These are phyloP conservation scores for Rallus limicola DNA, from an alignment of 2,113 vertebrate genomes.

Conservation along the genomic window DNA sequence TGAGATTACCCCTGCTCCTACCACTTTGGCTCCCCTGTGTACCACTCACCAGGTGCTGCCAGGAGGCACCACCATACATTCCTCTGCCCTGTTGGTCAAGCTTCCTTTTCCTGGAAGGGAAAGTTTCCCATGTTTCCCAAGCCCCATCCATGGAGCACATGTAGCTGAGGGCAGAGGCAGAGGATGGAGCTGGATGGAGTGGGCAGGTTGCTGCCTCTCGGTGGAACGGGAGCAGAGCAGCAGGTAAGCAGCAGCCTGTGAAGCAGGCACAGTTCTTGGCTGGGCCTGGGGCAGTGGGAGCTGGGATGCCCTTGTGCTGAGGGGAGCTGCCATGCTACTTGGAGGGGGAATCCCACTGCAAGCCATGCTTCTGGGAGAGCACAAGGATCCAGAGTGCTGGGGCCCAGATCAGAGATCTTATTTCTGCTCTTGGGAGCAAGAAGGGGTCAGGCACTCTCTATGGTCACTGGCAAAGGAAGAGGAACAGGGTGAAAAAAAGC, in stretches of 20 bases:
- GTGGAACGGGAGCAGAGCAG: not conserved
- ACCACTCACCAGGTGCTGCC: not conserved
- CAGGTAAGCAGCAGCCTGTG: not conserved
- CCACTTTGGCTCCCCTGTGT: no score
- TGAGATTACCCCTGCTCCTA: not conserved
- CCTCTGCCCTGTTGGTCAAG: not conserved
- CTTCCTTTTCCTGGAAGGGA: not conserved
- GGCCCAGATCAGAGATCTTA: not conserved
- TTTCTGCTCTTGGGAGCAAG: not conserved
- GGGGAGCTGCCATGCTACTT: not conserved
- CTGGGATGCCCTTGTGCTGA: accelerated
- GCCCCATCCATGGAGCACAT: accelerated
- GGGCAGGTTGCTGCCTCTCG: not conserved
- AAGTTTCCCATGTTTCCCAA: no score
- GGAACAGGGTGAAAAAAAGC: not conserved
- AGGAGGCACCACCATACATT: not conserved
- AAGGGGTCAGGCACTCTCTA: not conserved
- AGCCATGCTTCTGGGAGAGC: not conserved
- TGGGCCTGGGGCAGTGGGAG: not conserved
- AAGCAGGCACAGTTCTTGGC: accelerated
- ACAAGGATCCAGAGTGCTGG: not conserved
- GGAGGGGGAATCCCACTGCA: not conserved
- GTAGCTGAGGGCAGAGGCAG: no score
- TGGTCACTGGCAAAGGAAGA: not conserved
- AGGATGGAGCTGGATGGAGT: not conserved